Evolutionary conservation across 1,140 invertebrate genomes (phyloP).

Genomic region (Cherax destructor): DNA sequence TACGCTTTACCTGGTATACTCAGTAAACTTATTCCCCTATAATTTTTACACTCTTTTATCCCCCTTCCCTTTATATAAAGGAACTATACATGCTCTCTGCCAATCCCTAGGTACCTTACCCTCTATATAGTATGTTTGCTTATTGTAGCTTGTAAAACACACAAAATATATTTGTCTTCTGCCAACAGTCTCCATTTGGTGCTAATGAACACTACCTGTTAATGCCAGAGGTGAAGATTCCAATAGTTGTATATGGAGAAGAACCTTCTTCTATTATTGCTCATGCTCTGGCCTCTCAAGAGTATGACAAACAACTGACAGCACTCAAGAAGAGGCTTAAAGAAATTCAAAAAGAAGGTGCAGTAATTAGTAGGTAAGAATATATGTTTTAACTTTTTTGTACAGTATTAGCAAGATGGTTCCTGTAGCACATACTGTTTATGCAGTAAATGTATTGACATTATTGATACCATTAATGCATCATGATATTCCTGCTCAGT

Average conservation of each 20-base stretch:
- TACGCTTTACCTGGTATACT: too few relatives aligned
- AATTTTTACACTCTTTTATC: too few relatives aligned
- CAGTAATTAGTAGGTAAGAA: constrained; percentile 1
- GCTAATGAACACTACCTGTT: constrained; percentile 82
- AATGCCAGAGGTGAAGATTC: constrained; percentile 79
- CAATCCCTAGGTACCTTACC: too few relatives aligned
- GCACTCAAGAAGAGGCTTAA: constrained; percentile 58
- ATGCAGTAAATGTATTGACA: too few relatives aligned
- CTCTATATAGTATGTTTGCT: too few relatives aligned
- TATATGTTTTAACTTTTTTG: constrained; percentile 13
- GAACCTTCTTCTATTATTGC: constrained; percentile 94
- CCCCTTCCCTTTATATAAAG: too few relatives aligned
- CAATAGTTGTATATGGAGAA: constrained; percentile 87
- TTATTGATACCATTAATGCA: too few relatives aligned
- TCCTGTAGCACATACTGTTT: too few relatives aligned
- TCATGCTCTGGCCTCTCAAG: constrained; percentile 84
- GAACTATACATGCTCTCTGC: too few relatives aligned
- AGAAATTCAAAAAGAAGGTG: constrained; percentile 75
- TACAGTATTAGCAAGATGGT: too few relatives aligned
- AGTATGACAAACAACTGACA: constrained; percentile 82
- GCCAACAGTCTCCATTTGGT: constrained; percentile 79
- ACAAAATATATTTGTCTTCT: not conserved
- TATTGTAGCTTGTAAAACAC: not conserved
- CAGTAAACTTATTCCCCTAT: too few relatives aligned
- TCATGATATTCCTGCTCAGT: too few relatives aligned